phyloP scores from a whole-genome alignment of 2,113 vertebrate genomes.

The Pavo muticus region DNA sequence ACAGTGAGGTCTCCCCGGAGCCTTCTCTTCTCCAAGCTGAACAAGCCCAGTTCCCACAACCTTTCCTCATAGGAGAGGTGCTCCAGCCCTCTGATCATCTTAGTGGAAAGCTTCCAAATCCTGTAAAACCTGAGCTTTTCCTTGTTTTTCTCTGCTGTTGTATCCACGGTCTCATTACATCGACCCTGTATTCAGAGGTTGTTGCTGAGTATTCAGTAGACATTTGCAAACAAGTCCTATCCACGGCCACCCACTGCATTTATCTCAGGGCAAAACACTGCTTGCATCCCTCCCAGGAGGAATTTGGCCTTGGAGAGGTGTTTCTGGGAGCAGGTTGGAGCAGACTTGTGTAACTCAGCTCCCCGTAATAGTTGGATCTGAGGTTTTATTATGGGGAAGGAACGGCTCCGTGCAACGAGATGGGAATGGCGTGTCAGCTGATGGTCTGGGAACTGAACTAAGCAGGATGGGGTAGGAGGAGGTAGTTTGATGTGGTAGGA shows the following conservation, averaged over 20 bases:
- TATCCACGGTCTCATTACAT: background rate
- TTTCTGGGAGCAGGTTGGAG: background rate
- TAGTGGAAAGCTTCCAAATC: no score
- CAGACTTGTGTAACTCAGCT: background rate
- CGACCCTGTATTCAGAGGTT: rapidly evolving
- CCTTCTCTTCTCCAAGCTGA: no score
- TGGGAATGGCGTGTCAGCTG: rapidly evolving
- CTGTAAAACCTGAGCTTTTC: background rate
- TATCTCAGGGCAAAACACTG: background rate
- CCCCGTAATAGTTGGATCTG: background rate
- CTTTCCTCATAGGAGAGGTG: no score
- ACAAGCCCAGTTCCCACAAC: no score
- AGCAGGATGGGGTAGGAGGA: background rate
- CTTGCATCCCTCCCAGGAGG: rapidly evolving
- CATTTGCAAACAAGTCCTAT: background rate
- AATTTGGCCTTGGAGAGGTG: background rate
- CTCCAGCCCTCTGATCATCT: no score
- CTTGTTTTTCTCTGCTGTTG: background rate
- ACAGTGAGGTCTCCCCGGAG: no score
- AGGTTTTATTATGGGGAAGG: background rate
- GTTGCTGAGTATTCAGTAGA: background rate
- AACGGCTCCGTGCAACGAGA: rapidly evolving
- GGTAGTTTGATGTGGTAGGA: background rate
- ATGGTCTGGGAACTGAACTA: background rate
- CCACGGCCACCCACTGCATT: rapidly evolving